Percentiles rank a stretch among this genome's conserved stretches.
phyloP scores from a whole-genome alignment of 2,797 vertebrate species.

The Channallabes apus region DNA sequence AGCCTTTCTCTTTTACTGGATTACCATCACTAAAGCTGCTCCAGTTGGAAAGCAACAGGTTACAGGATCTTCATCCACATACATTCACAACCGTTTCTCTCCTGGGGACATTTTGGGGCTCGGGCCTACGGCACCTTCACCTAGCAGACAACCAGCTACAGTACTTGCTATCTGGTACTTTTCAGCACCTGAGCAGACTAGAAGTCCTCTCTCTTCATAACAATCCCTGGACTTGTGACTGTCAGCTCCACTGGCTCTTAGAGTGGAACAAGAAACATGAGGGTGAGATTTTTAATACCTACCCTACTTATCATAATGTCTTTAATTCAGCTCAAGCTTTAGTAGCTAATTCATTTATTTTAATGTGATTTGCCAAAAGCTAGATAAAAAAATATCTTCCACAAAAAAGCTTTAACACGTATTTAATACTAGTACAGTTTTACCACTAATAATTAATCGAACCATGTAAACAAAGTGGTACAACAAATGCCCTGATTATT shows the following conservation, averaged over 20 bases:
- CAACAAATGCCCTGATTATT: neutral
- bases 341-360: too few species aligned
- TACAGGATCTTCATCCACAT: conserved; percentile 77
- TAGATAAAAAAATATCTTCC: neutral
- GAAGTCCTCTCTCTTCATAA: conserved; percentile 75
- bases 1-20: conserved; percentile 77
- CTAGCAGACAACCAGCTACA: conserved; percentile 77
- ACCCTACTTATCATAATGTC: neutral
- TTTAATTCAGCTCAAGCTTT: neutral
- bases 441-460: neutral
- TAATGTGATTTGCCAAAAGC: neutral
- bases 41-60: conserved; percentile 78
- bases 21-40: conserved; percentile 76
- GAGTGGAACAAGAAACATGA: conserved; percentile 73
- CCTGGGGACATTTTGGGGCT: conserved; percentile 77
- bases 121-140: conserved; percentile 76
- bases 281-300: conserved; percentile 58
- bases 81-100: conserved; percentile 78
- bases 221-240: conserved; percentile 81
- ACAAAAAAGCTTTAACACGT: neutral
- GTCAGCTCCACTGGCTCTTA: conserved; percentile 74
- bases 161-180: conserved; percentile 64
- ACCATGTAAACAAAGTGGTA: neutral
- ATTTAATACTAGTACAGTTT: neutral
- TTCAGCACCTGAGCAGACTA: conserved; percentile 67